A percentile compares a stretch with the other conserved stretches of the same genome.
These are phyloP conservation scores for Drosophila nigrodunni DNA, from an alignment of 1,140 invertebrate genomes.

Conservation along the genomic window DNA sequence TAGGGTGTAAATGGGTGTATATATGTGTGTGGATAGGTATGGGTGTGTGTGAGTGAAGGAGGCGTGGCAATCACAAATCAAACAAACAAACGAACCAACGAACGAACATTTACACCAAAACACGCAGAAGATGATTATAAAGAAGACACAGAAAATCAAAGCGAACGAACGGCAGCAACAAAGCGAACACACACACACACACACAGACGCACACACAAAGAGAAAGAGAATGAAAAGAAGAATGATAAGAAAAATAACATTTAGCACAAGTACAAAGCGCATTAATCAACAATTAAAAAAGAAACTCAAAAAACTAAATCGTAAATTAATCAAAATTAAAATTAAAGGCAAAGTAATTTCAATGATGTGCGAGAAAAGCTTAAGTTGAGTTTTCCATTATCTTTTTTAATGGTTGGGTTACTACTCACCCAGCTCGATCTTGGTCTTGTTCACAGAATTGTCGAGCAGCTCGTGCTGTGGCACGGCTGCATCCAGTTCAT, in stretches of 20 bases:
- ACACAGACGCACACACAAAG: conserved; percentile 36
- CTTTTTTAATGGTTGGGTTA: not conserved
- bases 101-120: conserved; percentile 48
- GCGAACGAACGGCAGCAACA: conserved; percentile 38
- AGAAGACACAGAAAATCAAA: conserved; percentile 53
- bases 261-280: conserved; percentile 61
- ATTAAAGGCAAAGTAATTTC: conserved; percentile 13
- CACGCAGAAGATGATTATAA: conserved; percentile 59
- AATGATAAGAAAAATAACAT: conserved; percentile 54
- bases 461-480: conserved; percentile 94
- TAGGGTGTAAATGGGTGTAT: conserved; percentile 24
- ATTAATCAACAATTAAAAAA: conserved; percentile 24
- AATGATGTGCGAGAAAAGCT: conserved; percentile 39
- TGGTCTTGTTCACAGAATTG: conserved; percentile 93
- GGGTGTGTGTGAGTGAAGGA: conserved; percentile 49
- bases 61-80: conserved; percentile 70
- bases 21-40: no score
- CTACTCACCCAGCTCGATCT: conserved; percentile 91
- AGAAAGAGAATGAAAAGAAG: conserved; percentile 59
- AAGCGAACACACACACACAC: conserved; percentile 16
- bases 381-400: conserved; percentile 20
- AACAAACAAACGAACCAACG: conserved; percentile 64
- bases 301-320: conserved; percentile 17
- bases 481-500: conserved; percentile 94
- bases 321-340: conserved; percentile 21